Percentiles rank a stretch among this genome's conserved stretches.
These are phyloP conservation scores for Gymnorhina tibicen DNA, from an alignment of 2,113 vertebrate genomes.

Conservation along the genomic window DNA sequence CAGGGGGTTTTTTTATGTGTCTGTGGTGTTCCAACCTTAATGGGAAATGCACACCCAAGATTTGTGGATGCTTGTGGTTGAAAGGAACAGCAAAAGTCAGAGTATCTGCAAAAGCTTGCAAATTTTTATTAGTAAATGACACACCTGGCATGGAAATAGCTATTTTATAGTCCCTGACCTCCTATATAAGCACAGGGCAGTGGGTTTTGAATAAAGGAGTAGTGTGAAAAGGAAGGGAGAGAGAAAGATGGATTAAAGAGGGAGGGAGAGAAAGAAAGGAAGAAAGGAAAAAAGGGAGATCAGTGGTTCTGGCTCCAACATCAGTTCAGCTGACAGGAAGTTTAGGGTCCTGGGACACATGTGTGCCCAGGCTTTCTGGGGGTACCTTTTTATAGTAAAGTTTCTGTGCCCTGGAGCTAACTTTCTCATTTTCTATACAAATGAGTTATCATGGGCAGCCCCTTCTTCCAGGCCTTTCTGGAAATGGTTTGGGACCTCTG, in stretches of 20 bases:
- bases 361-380: background rate
- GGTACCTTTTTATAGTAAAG: background rate
- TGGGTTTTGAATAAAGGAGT: background rate
- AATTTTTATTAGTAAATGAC: background rate
- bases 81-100: background rate
- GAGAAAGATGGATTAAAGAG: background rate
- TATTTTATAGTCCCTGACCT: background rate
- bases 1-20: background rate
- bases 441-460: background rate
- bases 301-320: background rate
- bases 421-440: background rate
- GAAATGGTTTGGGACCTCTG: background rate
- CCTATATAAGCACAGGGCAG: background rate
- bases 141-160: background rate
- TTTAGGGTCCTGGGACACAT: background rate
- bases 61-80: background rate
- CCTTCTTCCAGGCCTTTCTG: background rate
- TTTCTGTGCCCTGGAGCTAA: background rate
- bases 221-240: background rate
- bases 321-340: background rate
- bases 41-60: background rate
- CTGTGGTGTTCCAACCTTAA: background rate
- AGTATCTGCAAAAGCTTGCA: background rate
- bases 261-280: background rate
- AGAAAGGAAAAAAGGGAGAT: background rate